These are phyloP conservation scores for Phyto melanocephala DNA, from an alignment of 2,888 invertebrate genomes.

Conservation along the genomic window DNA sequence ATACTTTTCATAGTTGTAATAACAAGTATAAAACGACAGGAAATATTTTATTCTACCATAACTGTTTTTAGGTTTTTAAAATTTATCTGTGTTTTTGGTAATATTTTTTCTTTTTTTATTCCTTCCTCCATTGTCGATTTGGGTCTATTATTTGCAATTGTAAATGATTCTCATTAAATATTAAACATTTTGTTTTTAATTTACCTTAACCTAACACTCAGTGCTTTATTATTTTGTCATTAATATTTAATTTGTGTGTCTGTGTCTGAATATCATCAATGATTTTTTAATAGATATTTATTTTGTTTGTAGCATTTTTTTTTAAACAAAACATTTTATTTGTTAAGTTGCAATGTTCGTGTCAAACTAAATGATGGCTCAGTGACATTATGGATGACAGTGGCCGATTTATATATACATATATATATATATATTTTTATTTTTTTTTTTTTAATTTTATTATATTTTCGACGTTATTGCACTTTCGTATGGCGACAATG, in stretches of 20 bases:
- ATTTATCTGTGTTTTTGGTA: no score
- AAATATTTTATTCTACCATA: no score
- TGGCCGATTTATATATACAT: constrained; percentile 50
- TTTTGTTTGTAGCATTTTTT: neutral
- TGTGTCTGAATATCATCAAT: neutral
- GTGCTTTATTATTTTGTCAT: neutral
- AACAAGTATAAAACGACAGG: no score
- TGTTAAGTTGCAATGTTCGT: constrained; percentile 59
- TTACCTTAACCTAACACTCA: constrained; percentile 32
- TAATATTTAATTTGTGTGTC: neutral
- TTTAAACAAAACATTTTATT: constrained; percentile 18
- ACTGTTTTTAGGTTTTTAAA: no score
- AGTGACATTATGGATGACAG: constrained; percentile 52
- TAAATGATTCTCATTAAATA: constrained; percentile 43
- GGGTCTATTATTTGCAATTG: neutral
- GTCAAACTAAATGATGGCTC: constrained; percentile 60
- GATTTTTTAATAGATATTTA: constrained; percentile 3
- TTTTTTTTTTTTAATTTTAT: constrained; percentile 20
- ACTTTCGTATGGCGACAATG: constrained; percentile 22
- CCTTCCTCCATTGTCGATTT: neutral
- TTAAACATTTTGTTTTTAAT: constrained; percentile 34
- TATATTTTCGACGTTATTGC: constrained; percentile 18
- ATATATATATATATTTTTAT: no score
- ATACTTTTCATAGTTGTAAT: no score
- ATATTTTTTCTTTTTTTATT: no score